Evolutionary conservation across 2,888 invertebrate species (phyloP).

Genomic region (Idaea straminata): DNA sequence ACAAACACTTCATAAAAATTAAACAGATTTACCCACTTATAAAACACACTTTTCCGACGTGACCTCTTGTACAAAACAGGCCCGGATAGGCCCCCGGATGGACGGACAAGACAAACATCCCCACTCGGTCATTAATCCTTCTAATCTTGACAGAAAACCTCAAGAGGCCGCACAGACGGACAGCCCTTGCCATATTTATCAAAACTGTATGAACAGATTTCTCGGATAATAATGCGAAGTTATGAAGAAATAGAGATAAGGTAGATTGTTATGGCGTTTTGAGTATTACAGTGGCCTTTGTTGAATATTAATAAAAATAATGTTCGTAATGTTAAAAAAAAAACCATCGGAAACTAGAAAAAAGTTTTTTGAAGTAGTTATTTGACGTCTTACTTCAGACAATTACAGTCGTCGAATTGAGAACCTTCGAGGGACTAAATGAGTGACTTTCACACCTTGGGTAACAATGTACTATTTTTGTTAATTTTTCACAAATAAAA

Average conservation of each 20-base stretch:
- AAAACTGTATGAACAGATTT: neutral
- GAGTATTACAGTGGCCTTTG: neutral
- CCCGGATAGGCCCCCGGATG: slow-evolving; percentile 29
- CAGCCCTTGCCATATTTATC: neutral
- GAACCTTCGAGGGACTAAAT: too few relatives aligned
- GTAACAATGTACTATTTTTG: too few relatives aligned
- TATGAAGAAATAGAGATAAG: neutral
- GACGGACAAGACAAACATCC: slow-evolving; percentile 64
- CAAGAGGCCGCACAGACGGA: neutral
- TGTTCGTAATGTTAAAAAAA: too few relatives aligned
- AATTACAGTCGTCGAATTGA: too few relatives aligned
- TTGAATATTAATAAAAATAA: neutral
- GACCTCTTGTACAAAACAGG: neutral
- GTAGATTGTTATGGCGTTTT: neutral
- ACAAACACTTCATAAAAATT: too few relatives aligned
- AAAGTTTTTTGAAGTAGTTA: too few relatives aligned
- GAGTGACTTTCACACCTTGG: too few relatives aligned
- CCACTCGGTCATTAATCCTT: slow-evolving; percentile 61
- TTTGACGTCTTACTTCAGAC: too few relatives aligned
- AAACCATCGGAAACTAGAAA: too few relatives aligned
- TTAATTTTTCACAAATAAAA: too few relatives aligned
- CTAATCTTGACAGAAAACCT: slow-evolving; percentile 68
- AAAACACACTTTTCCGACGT: neutral
- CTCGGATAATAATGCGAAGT: neutral
- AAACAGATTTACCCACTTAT: neutral